Base-by-base conservation (phyloP, 30 jellyfish, hydroid and myxozoan genomes). In the Cassiopea andromeda region DNA sequence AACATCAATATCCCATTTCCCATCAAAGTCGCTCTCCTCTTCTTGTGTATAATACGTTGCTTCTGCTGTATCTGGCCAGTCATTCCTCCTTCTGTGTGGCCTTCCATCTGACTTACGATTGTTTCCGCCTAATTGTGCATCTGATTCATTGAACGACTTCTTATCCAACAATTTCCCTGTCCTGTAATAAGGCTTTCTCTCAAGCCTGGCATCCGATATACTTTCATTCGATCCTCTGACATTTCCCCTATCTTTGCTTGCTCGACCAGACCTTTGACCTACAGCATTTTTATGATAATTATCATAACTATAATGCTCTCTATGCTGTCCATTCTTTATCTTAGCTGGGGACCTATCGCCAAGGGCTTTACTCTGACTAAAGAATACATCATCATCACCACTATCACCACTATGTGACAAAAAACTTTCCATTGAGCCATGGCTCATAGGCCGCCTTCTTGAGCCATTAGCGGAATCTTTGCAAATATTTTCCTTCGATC, bases 1-100 rank as follows among this genome's bases (percentile, higher is more conserved):
- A 15, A 85, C 81, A 75, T 85, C 87, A 17, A 73, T 76, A 12
- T 85, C 93, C 87, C 87, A 85, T 46, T 60, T 79, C 43, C 58
- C 74, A 54, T 49, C 74, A 13, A 48, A 6, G 15, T 48, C 57
- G 48, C 74, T 77, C 1, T 77, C 86, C 15, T 48, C 86, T 27
- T 43, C 79, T 70, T 70, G 54, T 19, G 49, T 15, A 50, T 70
- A 54, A 70, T 16, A 9, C 2, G 1, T 19, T 38, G 7, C 15
- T 54, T 70, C 57, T 6, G 64, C 64, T 54, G 12, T 54, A 54
- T 3, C 64, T 10, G 12, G 64, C 7, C 64, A 19, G 16, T 7
- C 27, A 70, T 70, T 54, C 5, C n/a, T 4, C 15, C 49, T 70
- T 70, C 9, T 16, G 27, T 19, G 14, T 18, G 0, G 15, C 54